phyloP scores from a whole-genome alignment of 2,797 vertebrate genomes.

The Pempheris klunzingeri region DNA sequence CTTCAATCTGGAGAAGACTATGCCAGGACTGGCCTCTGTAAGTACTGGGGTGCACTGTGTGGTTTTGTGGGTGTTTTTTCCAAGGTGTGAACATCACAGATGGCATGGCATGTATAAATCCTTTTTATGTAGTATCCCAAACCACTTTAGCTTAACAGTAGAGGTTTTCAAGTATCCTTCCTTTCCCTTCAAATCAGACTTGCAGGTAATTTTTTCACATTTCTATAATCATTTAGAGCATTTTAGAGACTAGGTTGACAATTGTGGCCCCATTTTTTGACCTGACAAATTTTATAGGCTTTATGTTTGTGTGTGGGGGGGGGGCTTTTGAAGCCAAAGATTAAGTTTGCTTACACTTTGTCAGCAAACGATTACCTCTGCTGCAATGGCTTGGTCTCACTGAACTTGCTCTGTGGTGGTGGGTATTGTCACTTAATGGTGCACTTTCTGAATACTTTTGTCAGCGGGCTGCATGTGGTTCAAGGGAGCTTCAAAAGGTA shows the following conservation, averaged over 20 bases:
- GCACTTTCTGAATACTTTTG: constrained; percentile 9
- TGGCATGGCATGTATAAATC: constrained; percentile 9
- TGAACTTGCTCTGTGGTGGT: constrained; percentile 46
- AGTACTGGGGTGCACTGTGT: constrained; percentile 80
- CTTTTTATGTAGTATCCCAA: background rate
- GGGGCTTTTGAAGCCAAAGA: background rate
- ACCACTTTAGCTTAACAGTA: constrained; percentile 25
- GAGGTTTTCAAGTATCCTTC: constrained; percentile 44
- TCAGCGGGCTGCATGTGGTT: constrained; percentile 29
- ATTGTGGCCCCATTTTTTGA: background rate
- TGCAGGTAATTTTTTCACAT: background rate
- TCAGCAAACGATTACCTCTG: constrained; percentile 40
- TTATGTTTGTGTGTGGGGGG: too few species aligned
- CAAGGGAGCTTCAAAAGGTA: constrained; percentile 12
- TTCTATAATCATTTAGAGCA: background rate
- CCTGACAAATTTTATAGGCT: background rate
- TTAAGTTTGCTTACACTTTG: background rate
- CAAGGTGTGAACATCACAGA: constrained; percentile 34
- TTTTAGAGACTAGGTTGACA: background rate
- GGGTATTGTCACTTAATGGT: constrained; percentile 53
- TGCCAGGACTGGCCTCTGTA: constrained; percentile 97
- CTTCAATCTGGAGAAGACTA: constrained; percentile 97
- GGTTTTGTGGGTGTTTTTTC: constrained; percentile 10
- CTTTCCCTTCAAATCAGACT: background rate
- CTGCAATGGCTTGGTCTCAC: constrained; percentile 51